A percentile compares a stretch with the other conserved stretches of the same genome.
Evolutionary conservation across 2,113 vertebrate species (phyloP).

Genomic region (Varanus komodoensis): DNA sequence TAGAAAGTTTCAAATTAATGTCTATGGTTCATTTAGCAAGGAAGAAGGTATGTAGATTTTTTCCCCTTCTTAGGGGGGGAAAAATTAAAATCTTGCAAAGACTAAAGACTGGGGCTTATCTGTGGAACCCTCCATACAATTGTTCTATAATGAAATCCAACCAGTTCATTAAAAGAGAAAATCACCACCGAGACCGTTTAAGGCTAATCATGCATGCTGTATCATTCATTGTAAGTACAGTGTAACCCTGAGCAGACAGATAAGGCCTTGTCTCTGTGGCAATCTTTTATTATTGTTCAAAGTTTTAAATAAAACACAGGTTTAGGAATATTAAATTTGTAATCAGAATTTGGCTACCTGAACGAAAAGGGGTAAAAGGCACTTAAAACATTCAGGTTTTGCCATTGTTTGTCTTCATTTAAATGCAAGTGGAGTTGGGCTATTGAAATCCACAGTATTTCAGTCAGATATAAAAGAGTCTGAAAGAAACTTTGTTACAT

Average conservation of each 20-base stretch:
- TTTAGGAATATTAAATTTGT: slow-evolving; percentile 34
- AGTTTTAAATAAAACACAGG: slow-evolving; percentile 57
- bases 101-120: slow-evolving; percentile 60
- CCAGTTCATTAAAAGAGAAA: slow-evolving; percentile 71
- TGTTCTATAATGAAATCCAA: slow-evolving; percentile 68
- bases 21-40: slow-evolving; percentile 45
- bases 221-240: slow-evolving; percentile 15
- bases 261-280: slow-evolving; percentile 53
- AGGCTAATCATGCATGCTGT: slow-evolving; percentile 59
- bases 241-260: slow-evolving; percentile 55
- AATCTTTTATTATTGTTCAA: slow-evolving; percentile 51
- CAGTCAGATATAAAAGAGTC: neutral
- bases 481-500: slow-evolving; percentile 21
- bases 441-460: neutral
- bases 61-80: slow-evolving; percentile 34
- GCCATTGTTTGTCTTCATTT: neutral
- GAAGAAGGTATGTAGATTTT: slow-evolving; percentile 35
- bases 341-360: slow-evolving; percentile 16
- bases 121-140: slow-evolving; percentile 61
- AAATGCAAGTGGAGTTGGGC: slow-evolving; percentile 1
- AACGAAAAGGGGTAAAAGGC: slow-evolving; percentile 21
- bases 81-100: slow-evolving; percentile 11
- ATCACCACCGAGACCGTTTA: slow-evolving; percentile 70
- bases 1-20: slow-evolving; percentile 47
- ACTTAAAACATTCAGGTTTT: neutral